phyloP scores from a whole-genome alignment of 2,797 vertebrate species.

The Gila robusta region DNA sequence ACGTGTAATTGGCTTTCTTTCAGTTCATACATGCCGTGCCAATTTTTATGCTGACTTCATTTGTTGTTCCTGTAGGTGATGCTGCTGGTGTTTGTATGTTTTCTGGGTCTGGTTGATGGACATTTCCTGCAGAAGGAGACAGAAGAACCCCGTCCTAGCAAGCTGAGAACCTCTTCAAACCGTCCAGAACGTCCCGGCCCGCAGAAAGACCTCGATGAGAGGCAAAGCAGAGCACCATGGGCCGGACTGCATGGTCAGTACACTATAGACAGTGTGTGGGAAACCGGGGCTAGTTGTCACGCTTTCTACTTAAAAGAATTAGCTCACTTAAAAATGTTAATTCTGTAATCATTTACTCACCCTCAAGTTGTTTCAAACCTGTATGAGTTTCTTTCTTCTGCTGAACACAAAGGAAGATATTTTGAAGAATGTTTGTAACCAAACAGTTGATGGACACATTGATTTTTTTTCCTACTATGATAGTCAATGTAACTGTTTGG shows the following conservation, averaged over 20 bases:
- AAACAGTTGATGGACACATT: too few relatives aligned
- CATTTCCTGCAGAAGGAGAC: slow-evolving; percentile 58
- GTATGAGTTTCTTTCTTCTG: too few relatives aligned
- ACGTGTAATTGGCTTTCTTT: neutral
- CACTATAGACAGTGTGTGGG: neutral
- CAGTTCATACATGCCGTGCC: neutral
- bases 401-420: too few relatives aligned
- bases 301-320: neutral
- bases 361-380: too few relatives aligned
- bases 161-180: slow-evolving; percentile 5
- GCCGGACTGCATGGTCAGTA: slow-evolving; percentile 53
- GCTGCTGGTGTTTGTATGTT: slow-evolving; percentile 71
- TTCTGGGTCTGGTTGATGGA: slow-evolving; percentile 70
- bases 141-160: slow-evolving; percentile 40
- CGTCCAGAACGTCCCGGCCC: slow-evolving; percentile 2
- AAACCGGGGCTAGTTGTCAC: neutral
- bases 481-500: too few relatives aligned
- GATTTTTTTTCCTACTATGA: too few relatives aligned
- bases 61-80: slow-evolving; percentile 68
- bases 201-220: slow-evolving; percentile 5
- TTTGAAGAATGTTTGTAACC: too few relatives aligned
- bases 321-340: fast-evolving
- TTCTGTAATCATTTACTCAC: too few relatives aligned
- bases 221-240: slow-evolving; percentile 54
- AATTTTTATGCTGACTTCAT: neutral